These are phyloP conservation scores for Eretmodus cyanostictus DNA, from an alignment of 2,113 vertebrate species.

Conservation along the genomic window DNA sequence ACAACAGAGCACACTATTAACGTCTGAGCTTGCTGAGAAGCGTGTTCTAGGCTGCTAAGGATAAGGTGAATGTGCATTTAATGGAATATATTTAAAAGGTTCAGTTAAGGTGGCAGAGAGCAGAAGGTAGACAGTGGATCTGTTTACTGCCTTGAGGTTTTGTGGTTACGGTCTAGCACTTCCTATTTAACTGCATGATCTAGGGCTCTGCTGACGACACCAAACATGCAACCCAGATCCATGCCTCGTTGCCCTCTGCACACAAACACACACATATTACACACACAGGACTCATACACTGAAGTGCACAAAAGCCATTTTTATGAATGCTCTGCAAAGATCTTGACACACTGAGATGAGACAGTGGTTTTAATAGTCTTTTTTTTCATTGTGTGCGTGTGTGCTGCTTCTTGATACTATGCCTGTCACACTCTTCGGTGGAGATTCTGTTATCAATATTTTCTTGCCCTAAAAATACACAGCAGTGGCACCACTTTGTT, in stretches of 20 bases:
- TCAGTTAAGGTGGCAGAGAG: constrained; percentile 31
- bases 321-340: constrained; percentile 32
- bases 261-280: not conserved
- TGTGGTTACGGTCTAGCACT: constrained; percentile 45
- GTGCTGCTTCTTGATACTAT: not conserved
- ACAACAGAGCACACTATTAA: constrained; percentile 23
- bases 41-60: not conserved
- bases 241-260: constrained; percentile 25
- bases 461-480: constrained; percentile 5
- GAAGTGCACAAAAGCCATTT: constrained; percentile 3
- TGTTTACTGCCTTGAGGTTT: constrained; percentile 54
- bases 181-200: constrained; percentile 51
- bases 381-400: not conserved
- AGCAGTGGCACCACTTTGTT: not conserved
- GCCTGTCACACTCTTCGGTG: not conserved
- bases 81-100: constrained; percentile 32
- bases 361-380: not conserved
- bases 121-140: constrained; percentile 40
- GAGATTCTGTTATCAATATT: constrained; percentile 16
- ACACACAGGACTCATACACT: not conserved
- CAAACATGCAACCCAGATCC: constrained; percentile 14
- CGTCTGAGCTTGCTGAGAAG: constrained; percentile 32
- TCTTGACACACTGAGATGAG: constrained; percentile 8
- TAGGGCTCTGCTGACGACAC: constrained; percentile 36
- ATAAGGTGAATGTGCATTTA: constrained; percentile 6